phyloP scores from a whole-genome alignment of 2,888 invertebrate genomes.

The Ichneumoninae sp. region DNA sequence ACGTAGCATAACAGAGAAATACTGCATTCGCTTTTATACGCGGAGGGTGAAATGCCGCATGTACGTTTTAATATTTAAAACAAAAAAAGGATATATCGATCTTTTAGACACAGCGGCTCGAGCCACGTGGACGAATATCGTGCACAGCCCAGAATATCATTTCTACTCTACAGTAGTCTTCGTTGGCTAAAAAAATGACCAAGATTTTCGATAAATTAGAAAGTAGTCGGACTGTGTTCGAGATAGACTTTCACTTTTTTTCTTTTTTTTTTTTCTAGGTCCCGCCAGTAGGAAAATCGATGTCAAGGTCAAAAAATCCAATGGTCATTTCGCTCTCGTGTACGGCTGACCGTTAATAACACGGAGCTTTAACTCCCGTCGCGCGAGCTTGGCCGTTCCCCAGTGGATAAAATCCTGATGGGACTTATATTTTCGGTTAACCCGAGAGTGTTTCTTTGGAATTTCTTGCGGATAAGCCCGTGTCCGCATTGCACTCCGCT shows the following conservation, averaged over 20 bases:
- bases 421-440: background rate
- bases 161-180: background rate
- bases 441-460: background rate
- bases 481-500: background rate
- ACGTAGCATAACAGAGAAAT: background rate
- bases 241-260: background rate
- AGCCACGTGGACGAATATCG: conserved; percentile 1
- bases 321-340: conserved; percentile 31
- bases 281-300: conserved; percentile 25
- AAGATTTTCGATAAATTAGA: conserved; percentile 19
- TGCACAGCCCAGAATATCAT: background rate
- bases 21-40: background rate
- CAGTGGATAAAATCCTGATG: conserved; percentile 24
- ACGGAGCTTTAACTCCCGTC: conserved; percentile 32
- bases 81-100: background rate
- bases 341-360: conserved; percentile 19
- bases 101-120: background rate
- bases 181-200: background rate
- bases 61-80: background rate
- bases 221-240: conserved; percentile 8
- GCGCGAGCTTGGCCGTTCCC: background rate
- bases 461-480: background rate
- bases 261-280: background rate
- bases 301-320: conserved; percentile 51
- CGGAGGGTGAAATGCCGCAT: background rate